Conservation (phyloP, 1,140 invertebrate species). For the Chironomus tepperi region DNA sequence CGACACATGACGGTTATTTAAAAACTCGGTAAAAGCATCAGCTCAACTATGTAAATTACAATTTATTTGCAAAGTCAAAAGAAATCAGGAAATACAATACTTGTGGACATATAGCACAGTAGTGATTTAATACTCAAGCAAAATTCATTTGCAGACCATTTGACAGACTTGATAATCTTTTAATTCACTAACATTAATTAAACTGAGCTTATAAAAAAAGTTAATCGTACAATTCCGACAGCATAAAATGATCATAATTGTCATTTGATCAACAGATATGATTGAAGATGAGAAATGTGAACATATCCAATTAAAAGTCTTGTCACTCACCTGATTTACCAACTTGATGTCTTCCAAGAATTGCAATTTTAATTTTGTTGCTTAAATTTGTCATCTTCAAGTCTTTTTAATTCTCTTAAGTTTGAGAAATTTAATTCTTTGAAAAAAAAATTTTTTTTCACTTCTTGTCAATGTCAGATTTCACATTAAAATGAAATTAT, state of each 20-base stretch:
- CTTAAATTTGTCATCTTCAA: conserved; percentile 46
- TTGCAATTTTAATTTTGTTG: conserved; percentile 60
- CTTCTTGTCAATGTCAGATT: neutral
- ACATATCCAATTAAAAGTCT: neutral
- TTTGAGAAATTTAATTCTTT: neutral
- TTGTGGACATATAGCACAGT: too few relatives aligned
- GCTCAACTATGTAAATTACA: too few relatives aligned
- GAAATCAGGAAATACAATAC: too few relatives aligned
- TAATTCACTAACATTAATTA: too few relatives aligned
- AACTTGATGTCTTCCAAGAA: conserved; percentile 55
- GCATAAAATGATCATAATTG: neutral
- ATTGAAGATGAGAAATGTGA: neutral
- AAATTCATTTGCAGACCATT: too few relatives aligned
- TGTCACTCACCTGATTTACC: conserved; percentile 56
- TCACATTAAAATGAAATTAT: neutral
- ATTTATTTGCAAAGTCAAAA: too few relatives aligned
- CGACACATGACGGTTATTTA: too few relatives aligned
- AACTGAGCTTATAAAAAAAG: too few relatives aligned
- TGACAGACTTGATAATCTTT: neutral
- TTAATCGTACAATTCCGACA: neutral
- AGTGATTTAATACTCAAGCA: too few relatives aligned
- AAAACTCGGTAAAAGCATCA: too few relatives aligned
- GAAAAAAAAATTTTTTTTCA: neutral
- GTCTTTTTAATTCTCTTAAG: neutral
- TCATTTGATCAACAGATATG: neutral